Percentiles rank a stretch among this genome's conserved stretches.
Evolutionary conservation across 2,888 invertebrate genomes (phyloP).

Genomic region (Ctenicera cuprea): DNA sequence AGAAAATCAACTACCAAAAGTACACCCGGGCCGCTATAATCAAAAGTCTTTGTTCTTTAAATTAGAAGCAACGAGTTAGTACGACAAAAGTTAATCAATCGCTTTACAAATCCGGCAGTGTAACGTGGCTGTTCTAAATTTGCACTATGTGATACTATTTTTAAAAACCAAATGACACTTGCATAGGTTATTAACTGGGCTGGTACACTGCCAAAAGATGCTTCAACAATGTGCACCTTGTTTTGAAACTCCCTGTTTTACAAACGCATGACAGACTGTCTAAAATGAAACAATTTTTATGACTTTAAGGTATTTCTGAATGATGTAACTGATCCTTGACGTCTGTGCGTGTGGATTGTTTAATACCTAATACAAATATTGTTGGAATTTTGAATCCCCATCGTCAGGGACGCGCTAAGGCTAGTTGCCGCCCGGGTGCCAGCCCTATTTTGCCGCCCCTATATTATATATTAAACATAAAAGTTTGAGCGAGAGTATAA

Average conservation of each 20-base stretch:
- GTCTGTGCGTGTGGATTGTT: slow-evolving; percentile 4
- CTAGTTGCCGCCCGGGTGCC: no score
- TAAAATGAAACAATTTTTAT: slow-evolving; percentile 29
- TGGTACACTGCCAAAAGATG: slow-evolving; percentile 48
- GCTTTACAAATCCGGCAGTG: slow-evolving; percentile 31
- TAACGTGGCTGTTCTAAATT: slow-evolving; percentile 46
- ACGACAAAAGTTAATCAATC: slow-evolving; percentile 23
- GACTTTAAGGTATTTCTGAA: slow-evolving; percentile 24
- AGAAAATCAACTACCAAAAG: slow-evolving; percentile 2
- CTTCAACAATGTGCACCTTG: slow-evolving; percentile 50
- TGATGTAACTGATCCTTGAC: slow-evolving; percentile 30
- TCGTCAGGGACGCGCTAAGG: no score
- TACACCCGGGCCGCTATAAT: not conserved
- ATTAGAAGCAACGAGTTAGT: slow-evolving; percentile 4
- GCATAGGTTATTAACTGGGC: slow-evolving; percentile 51
- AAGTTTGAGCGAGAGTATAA: no score
- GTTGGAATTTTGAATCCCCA: slow-evolving; percentile 6
- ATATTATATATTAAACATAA: no score
- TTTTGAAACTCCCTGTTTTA: slow-evolving; percentile 28
- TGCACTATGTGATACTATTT: slow-evolving; percentile 49
- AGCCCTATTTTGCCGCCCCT: no score
- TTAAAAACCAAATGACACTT: slow-evolving; percentile 50
- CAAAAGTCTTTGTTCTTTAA: slow-evolving; percentile 20
- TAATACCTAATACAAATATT: slow-evolving; percentile 1
- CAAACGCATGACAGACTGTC: slow-evolving; percentile 13